Conservation (phyloP, 1,140 invertebrate genomes). For the Tachypleus tridentatus region DNA sequence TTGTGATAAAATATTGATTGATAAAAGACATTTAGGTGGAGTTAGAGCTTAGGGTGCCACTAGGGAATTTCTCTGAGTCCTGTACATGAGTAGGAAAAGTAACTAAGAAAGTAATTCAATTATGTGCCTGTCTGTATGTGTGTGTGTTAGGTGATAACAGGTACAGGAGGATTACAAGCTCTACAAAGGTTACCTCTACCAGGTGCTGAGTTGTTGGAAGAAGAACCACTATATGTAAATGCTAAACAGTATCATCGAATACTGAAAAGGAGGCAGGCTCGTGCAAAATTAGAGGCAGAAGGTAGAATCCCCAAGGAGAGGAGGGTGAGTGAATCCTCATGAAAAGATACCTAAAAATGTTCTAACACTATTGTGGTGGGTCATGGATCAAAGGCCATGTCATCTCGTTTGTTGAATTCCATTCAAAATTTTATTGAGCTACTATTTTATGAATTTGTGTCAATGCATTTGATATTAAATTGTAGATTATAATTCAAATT, state of each 20-base stretch:
- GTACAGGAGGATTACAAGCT: slow-evolving; percentile 42
- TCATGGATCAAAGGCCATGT: no score
- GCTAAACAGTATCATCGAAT: slow-evolving; percentile 96
- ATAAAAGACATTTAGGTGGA: no score
- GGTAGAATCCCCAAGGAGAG: slow-evolving; percentile 94
- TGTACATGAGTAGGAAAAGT: no score
- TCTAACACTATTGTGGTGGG: no score
- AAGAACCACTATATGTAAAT: slow-evolving; percentile 94
- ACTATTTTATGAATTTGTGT: background rate
- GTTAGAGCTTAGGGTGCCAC: no score
- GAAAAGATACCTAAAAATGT: no score
- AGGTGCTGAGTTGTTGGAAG: slow-evolving; percentile 62
- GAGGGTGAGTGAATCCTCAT: slow-evolving; percentile 46
- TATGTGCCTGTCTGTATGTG: background rate
- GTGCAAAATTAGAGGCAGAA: slow-evolving; percentile 79
- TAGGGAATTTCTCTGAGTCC: no score
- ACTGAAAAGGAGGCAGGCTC: slow-evolving; percentile 72
- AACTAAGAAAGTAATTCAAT: no score
- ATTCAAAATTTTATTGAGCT: background rate
- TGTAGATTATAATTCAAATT: no score
- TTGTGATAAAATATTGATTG: no score
- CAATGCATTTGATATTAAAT: no score
- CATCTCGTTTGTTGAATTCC: no score
- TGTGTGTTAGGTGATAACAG: slow-evolving; percentile 46
- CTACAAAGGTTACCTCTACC: slow-evolving; percentile 51